Conservation (phyloP, 2,888 invertebrate genomes). For the Bimastos eiseni region DNA sequence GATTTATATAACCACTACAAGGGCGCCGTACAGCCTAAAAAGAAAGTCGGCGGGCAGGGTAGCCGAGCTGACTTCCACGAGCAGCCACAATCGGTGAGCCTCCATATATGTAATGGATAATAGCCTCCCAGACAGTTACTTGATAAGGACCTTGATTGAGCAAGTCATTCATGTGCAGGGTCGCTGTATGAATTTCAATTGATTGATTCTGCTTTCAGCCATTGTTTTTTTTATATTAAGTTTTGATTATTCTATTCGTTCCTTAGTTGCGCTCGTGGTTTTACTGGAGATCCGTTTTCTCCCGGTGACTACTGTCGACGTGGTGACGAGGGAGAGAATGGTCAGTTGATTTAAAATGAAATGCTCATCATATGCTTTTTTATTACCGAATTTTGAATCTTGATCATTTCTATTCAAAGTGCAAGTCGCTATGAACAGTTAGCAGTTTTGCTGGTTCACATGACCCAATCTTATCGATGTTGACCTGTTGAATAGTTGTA, state of each 20-base stretch:
- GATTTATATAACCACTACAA: too few relatives aligned
- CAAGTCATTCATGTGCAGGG: too few relatives aligned
- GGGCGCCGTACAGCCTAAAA: too few relatives aligned
- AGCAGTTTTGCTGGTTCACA: neutral
- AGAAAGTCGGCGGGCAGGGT: too few relatives aligned
- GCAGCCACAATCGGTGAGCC: too few relatives aligned
- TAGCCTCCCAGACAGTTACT: too few relatives aligned
- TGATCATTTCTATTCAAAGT: neutral
- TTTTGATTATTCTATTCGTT: neutral
- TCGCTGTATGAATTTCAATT: neutral
- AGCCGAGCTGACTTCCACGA: too few relatives aligned
- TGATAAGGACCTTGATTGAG: too few relatives aligned
- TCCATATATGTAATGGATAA: too few relatives aligned
- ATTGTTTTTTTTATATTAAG: neutral
- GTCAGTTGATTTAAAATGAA: neutral
- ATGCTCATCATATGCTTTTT: too few relatives aligned
- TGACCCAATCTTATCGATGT: neutral
- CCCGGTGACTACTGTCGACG: slow-evolving; percentile 29
- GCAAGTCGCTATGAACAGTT: neutral
- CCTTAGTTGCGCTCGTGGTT: slow-evolving; percentile 31
- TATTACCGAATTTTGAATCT: neutral
- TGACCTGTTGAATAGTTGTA: neutral
- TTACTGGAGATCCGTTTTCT: slow-evolving; percentile 21
- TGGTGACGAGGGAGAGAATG: neutral
- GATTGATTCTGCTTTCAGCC: neutral